Base-by-base conservation (phyloP, 2,888 invertebrate genomes). In the Andricus quercusramuli region DNA sequence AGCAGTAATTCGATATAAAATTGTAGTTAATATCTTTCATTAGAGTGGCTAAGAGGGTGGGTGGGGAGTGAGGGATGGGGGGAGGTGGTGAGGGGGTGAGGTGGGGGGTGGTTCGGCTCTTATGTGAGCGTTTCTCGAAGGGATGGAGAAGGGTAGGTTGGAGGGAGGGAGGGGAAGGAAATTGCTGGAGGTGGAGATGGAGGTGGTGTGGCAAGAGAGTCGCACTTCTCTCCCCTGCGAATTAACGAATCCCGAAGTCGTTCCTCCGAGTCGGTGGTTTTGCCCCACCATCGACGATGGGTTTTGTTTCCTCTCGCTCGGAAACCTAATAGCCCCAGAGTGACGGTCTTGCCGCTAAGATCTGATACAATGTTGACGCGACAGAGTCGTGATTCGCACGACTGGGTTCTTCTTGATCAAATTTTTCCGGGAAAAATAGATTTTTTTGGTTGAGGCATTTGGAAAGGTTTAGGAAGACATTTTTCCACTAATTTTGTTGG, bases 11-110 rank as follows among this genome's bases (percentile, higher is more conserved):
- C 91, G 92, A 92, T 92, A 93, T 92, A 92, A 93, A 92, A 93
- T 92, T 92, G 91, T 91, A 92, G 91, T 92, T 93, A 92, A 92
- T 92, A 91, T 92, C 92, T 91, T 93, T 92, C 92, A 91, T 92
- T 91, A 92, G 89, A 90, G 90, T 56, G 47, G 68, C 11, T 22
- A n/a, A 22, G 76, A 70, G 83, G 77, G 78, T 79, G 81, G 83
- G 80, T 78, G 37, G 44, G 65, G 37, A 37, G 37, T 37, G 1
- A 59, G 78, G 44, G 83, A 77, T 79, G 79, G 83, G 80, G n/a
- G n/a, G n/a, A n/a, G n/a, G n/a, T n/a, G n/a, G 37, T 8, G 37
- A 8, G 1, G 37, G 9, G 37, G 37, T 8, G 37, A 37, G 9
- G 37, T 8, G 78, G 51, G 83, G 80, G 84, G 78, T 5, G 51